Evolutionary conservation across 1,140 invertebrate genomes (phyloP), one percentile per base, ranked within the genome.

Genomic region (Heliconius hewitsoni): DNA sequence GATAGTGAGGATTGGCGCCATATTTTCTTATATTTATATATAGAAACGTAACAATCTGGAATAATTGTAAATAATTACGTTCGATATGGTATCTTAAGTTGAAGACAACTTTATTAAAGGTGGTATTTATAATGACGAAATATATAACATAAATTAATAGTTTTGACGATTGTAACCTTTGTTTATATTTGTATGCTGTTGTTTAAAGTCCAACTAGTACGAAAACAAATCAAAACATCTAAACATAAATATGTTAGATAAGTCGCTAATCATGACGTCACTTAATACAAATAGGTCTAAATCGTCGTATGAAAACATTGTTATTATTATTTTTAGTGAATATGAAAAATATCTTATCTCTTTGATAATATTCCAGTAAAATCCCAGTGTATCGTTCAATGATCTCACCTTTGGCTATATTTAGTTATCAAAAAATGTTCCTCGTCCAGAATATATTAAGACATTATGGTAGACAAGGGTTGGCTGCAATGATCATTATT

Each of bases 11-110:
- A 76, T 76, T 50, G 74, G 74, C 74, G 74, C 74, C 74, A 70
- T 50, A 60, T 76, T 66, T 34, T 70, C 60, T 76, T 75, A 34
- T 66, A 39, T 75, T 75, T 76, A 76, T 70, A 76, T 76, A 46
- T 34, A 66, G 34, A 6, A 60, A 42, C 23, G n/a, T 39, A 71
- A 76, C 55, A 50, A 70, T 70, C 74, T 76, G 66, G 74, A 75
- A 42, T 70, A 50, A 37, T 70, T 70, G 37, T 76, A 70, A 76
- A 42, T 76, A 37, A n/a, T 46, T 30, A 16, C 60, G 16, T n/a
- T 30, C 60, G 23, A 66, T 66, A 66, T 6, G 60, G n/a, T 66
- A 66, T 66, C 60, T 66, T 23, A 27, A 66, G 27, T 66, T 66
- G 19, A 30, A 66, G 60, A 66, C 60, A 18, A 30, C 1, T 16